These are phyloP conservation scores for Sorex araneus DNA, from an alignment of 2,113 vertebrate species.

Conservation along the genomic window DNA sequence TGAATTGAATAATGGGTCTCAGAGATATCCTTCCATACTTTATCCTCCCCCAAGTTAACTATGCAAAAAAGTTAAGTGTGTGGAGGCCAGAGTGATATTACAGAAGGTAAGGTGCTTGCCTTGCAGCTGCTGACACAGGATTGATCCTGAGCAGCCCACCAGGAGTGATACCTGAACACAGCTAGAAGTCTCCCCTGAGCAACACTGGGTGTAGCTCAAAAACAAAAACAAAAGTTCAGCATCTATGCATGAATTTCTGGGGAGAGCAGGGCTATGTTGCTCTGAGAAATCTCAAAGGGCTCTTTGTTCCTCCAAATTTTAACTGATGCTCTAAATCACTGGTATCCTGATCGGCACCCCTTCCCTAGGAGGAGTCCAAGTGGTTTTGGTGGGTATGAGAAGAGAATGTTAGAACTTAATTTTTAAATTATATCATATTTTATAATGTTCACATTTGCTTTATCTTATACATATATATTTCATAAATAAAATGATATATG, in stretches of 20 bases:
- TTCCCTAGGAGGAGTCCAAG: background rate
- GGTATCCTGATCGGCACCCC: background rate
- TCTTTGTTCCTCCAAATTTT: background rate
- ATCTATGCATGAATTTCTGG: constrained; percentile 35
- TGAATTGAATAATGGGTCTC: constrained; percentile 11
- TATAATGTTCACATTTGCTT: constrained; percentile 42
- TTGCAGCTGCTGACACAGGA: too few relatives aligned
- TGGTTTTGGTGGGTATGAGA: background rate
- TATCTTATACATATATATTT: constrained; percentile 35
- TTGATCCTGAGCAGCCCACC: too few relatives aligned
- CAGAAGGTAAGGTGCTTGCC: too few relatives aligned
- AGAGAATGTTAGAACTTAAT: background rate
- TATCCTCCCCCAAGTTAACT: constrained; percentile 24
- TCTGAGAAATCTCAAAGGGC: constrained; percentile 14
- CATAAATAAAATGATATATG: background rate
- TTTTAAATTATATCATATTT: constrained; percentile 6
- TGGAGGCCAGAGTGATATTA: too few relatives aligned
- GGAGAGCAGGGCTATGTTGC: background rate
- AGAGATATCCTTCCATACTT: background rate
- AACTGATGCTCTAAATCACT: constrained; percentile 40
- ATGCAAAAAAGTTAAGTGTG: background rate
- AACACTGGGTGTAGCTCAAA: too few relatives aligned
- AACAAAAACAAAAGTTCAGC: background rate
- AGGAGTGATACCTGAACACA: too few relatives aligned
- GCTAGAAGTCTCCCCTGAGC: too few relatives aligned